These are phyloP conservation scores for Sceliomorpha sp. DNA, from an alignment of 2,888 invertebrate species.

Conservation along the genomic window DNA sequence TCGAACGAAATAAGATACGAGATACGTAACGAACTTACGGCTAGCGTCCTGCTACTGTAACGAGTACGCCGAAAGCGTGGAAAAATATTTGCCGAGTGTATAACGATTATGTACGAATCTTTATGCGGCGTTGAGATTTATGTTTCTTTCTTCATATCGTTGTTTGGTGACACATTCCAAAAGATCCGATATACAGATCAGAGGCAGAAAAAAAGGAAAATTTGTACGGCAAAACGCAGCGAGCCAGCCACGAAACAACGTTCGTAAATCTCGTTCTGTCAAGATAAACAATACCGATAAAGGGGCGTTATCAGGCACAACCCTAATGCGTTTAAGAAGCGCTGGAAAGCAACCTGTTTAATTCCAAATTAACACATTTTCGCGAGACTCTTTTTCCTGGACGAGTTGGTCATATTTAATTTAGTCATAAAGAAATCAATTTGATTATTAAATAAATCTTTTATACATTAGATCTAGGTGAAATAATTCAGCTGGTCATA, in stretches of 20 bases:
- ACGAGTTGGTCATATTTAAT: too few relatives aligned
- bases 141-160: conserved; percentile 67
- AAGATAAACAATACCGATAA: conserved; percentile 10
- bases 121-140: conserved; percentile 62
- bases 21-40: conserved; percentile 19
- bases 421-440: too few relatives aligned
- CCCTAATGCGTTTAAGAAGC: too few relatives aligned
- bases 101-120: conserved; percentile 39
- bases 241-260: conserved; percentile 31
- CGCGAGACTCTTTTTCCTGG: too few relatives aligned
- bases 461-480: too few relatives aligned
- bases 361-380: too few relatives aligned
- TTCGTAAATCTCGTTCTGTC: conserved; percentile 43
- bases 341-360: too few relatives aligned
- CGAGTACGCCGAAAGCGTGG: not conserved
- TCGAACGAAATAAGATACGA: conserved; percentile 6
- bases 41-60: not conserved
- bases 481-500: too few relatives aligned
- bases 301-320: too few relatives aligned
- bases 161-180: conserved; percentile 59
- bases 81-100: conserved; percentile 24
- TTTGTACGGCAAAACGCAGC: conserved; percentile 56
- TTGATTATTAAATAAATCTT: too few relatives aligned
- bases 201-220: conserved; percentile 65
- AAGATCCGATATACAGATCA: conserved; percentile 65